Base-by-base conservation (phyloP, 2,113 vertebrate genomes). In the Crotalus viridis region DNA sequence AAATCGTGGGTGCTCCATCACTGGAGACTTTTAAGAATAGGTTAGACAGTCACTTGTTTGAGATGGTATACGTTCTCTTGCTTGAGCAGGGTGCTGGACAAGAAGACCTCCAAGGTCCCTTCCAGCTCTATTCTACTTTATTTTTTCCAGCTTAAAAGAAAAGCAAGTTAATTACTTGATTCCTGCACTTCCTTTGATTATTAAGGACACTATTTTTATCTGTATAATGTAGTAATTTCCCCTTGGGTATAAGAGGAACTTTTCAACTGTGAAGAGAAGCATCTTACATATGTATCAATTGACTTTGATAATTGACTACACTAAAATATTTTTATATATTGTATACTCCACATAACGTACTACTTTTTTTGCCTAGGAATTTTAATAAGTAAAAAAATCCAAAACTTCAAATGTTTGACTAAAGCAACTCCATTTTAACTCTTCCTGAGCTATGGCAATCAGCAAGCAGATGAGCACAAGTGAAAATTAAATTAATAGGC, bases 161-260 rank as follows among this genome's bases (percentile, higher is more conserved):
- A 89, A 69, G 39, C 46, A 43, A 61, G 89, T 93, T 91, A 94
- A 94, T 93, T 94, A 91, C 88, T 93, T 89, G 61, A 57, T 91
- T 56, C 39, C 85, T 55, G 64, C n/a, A 54, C 93, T 12, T 93
- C 92, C 81, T 43, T 39, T 15, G 39, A 26, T 94, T 91, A 28
- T 33, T 91, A 87, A 93, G 19, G 52, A 5, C 15, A 90, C 22
- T 7, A 48, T 91, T 92, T 92, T 46, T 92, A 19, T 92, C 39
- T 91, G 59, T 94, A 87, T 1, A 59, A 51, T 0, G 0, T 55
- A 9, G 89, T 94, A 94, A 64, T 88, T 94, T 0, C 4, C 46
- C 92, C 95, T 55, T 22, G 91, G 87, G 89, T 33, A 74, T 21
- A 94, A 43, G 21, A 59, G 88, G 43, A 56, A 52, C 9, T 51